These are phyloP conservation scores for Acrossocheilus wenchowensis DNA, from an alignment of 2,797 vertebrate genomes.

Conservation along the genomic window DNA sequence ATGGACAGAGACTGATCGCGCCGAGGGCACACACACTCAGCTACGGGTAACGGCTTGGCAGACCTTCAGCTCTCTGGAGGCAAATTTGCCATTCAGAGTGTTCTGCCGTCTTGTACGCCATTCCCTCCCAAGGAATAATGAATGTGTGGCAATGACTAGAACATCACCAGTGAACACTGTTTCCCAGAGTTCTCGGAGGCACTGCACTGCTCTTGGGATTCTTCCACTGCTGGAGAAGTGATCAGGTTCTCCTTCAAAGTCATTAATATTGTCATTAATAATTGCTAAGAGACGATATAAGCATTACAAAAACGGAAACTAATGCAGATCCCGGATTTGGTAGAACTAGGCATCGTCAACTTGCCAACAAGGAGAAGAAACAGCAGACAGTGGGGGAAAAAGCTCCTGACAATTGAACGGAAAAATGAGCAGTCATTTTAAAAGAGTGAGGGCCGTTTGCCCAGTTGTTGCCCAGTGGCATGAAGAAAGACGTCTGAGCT, in stretches of 20 bases:
- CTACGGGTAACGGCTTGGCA: conserved; percentile 43
- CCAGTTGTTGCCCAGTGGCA: conserved; percentile 40
- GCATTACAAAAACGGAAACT: conserved; percentile 53
- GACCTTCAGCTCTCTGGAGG: conserved; percentile 46
- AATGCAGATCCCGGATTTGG: conserved; percentile 55
- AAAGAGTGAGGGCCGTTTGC: conserved; percentile 24
- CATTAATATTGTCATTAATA: conserved; percentile 62
- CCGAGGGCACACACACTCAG: conserved; percentile 20
- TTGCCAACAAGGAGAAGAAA: conserved; percentile 10
- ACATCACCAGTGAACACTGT: conserved; percentile 57
- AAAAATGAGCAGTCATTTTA: conserved; percentile 49
- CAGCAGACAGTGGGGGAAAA: conserved; percentile 7
- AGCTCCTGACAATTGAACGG: background rate
- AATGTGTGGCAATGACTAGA: conserved; percentile 48
- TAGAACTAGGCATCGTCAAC: background rate
- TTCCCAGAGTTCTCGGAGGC: conserved; percentile 56
- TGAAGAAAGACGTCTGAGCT: conserved; percentile 26
- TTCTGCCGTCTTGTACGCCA: conserved; percentile 22
- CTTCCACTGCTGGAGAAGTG: conserved; percentile 58
- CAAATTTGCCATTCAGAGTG: conserved; percentile 40
- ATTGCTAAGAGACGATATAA: conserved; percentile 52
- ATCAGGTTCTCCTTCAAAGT: conserved; percentile 57
- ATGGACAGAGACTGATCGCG: conserved; percentile 29
- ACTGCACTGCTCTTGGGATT: conserved; percentile 42
- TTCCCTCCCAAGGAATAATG: conserved; percentile 53